phyloP scores from a whole-genome alignment of 2,113 vertebrate species.

The Paracanthobrama guichenoti region DNA sequence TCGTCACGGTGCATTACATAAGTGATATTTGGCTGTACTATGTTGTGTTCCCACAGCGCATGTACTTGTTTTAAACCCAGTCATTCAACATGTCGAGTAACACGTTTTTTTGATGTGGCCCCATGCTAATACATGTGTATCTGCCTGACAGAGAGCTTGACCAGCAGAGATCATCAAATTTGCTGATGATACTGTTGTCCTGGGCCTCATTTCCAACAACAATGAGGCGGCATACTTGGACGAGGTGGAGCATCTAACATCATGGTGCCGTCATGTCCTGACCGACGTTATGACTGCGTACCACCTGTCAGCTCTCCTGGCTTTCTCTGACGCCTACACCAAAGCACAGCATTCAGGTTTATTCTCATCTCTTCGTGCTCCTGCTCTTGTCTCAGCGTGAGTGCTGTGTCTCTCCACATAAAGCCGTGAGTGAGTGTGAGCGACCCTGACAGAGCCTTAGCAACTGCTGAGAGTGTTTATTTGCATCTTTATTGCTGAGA shows the following conservation, averaged over 20 bases:
- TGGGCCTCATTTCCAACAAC: too few species aligned
- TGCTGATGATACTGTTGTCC: too few species aligned
- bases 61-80: conserved; percentile 17
- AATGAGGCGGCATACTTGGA: too few species aligned
- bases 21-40: conserved; percentile 33
- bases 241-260: too few species aligned
- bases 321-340: too few species aligned
- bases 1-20: conserved; percentile 30
- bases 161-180: conserved; percentile 32
- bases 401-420: background rate
- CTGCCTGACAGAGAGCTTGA: background rate
- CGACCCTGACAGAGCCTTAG: background rate
- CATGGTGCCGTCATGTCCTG: conserved; percentile 4
- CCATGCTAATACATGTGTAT: conserved; percentile 20
- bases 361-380: conserved; percentile 10
- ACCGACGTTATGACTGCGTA: background rate
- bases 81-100: conserved; percentile 4
- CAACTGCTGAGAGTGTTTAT: conserved; percentile 13
- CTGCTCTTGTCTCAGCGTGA: background rate
- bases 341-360: conserved; percentile 25
- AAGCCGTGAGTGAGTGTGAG: conserved; percentile 17
- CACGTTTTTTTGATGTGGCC: background rate
- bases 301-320: too few species aligned
- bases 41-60: conserved; percentile 17
- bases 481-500: conserved; percentile 10